These are phyloP conservation scores for Sardina pilchardus DNA, from an alignment of 2,113 vertebrate genomes.

Conservation along the genomic window DNA sequence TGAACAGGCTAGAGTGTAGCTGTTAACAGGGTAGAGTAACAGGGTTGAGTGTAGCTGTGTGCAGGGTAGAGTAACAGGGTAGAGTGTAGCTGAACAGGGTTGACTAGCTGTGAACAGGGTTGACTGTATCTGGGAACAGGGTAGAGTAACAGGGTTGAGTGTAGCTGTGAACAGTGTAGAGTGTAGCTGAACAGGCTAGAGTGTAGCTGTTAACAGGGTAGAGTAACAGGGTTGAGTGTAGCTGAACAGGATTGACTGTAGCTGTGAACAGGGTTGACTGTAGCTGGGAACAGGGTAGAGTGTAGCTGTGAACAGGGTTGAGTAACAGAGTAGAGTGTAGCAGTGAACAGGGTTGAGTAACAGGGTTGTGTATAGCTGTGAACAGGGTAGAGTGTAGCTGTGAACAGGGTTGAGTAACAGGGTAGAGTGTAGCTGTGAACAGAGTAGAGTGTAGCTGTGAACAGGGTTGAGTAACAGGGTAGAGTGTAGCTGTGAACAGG, in stretches of 20 bases:
- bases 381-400: slow-evolving; percentile 12
- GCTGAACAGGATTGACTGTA: neutral
- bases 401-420: too few relatives aligned
- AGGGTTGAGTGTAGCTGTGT: slow-evolving; percentile 20
- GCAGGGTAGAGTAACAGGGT: neutral
- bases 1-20: neutral
- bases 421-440: neutral
- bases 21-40: too few relatives aligned
- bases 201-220: slow-evolving; percentile 37
- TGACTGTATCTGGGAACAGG: slow-evolving; percentile 11
- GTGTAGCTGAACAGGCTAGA: neutral
- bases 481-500: slow-evolving; percentile 31
- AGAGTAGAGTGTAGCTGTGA: slow-evolving; percentile 17
- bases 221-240: neutral
- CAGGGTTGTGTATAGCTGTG: slow-evolving; percentile 16
- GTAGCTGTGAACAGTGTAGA: neutral
- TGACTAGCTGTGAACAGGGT: too few relatives aligned
- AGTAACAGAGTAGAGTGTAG: neutral
- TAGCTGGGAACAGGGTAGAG: neutral
- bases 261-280: too few relatives aligned
- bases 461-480: neutral
- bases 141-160: slow-evolving; percentile 27
- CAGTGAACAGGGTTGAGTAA: too few relatives aligned
- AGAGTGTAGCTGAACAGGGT: slow-evolving; percentile 31
- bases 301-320: slow-evolving; percentile 37